Evolutionary conservation across 2,113 vertebrate genomes (phyloP).

Genomic region (Carassius gibelio): DNA sequence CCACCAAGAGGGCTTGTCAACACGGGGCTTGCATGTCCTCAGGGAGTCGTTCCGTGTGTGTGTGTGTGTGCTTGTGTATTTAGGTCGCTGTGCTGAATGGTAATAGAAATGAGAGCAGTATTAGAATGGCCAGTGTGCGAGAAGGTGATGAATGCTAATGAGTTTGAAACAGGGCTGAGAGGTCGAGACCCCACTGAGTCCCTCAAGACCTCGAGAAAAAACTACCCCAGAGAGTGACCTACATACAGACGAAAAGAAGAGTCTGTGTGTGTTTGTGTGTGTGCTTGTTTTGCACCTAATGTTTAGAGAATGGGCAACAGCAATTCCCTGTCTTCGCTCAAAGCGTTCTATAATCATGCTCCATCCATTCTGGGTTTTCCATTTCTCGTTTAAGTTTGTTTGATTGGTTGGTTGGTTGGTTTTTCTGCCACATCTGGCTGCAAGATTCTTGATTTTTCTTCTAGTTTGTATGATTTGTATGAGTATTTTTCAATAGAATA

Average conservation of each 20-base stretch:
- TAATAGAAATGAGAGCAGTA: slow-evolving; percentile 33
- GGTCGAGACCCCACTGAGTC: slow-evolving; percentile 21
- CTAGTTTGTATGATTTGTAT: background rate
- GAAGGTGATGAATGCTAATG: slow-evolving; percentile 43
- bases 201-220: slow-evolving; percentile 23
- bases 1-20: slow-evolving; percentile 39
- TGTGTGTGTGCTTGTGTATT: slow-evolving; percentile 6
- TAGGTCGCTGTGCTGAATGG: slow-evolving; percentile 27
- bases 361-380: background rate
- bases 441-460: background rate
- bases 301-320: background rate
- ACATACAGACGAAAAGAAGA: background rate
- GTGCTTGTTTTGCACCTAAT: slow-evolving; percentile 20
- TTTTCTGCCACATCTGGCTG: background rate
- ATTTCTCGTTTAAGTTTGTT: background rate
- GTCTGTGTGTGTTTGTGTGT: background rate
- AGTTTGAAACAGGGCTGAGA: slow-evolving; percentile 33
- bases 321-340: background rate
- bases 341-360: background rate
- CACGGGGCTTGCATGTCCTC: slow-evolving; percentile 6
- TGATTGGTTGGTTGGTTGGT: background rate
- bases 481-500: background rate
- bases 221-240: background rate
- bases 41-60: slow-evolving; percentile 5
- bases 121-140: background rate